Percentiles rank a stretch among this genome's conserved stretches.
These are phyloP conservation scores for Leptinotarsa lineolata DNA, from an alignment of 1,140 invertebrate species.

Conservation along the genomic window DNA sequence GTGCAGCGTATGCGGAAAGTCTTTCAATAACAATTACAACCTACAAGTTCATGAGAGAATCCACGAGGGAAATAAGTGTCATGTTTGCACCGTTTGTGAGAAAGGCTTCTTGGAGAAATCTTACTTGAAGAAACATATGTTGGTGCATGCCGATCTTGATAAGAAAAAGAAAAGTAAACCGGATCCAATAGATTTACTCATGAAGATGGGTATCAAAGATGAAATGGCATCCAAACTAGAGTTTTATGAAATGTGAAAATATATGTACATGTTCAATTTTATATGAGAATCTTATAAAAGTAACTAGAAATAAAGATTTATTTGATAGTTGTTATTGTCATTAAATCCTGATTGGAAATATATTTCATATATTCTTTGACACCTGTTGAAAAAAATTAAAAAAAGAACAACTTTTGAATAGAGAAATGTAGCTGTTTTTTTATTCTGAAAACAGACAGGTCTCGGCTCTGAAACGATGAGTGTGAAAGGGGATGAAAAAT, in stretches of 20 bases:
- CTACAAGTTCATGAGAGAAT: conserved; percentile 45
- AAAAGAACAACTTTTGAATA: too few relatives aligned
- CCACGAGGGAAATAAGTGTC: conserved; percentile 41
- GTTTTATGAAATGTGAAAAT: neutral
- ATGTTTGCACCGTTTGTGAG: conserved; percentile 38
- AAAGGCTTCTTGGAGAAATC: conserved; percentile 45
- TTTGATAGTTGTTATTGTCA: too few relatives aligned
- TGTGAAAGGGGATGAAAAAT: too few relatives aligned
- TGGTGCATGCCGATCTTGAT: conserved; percentile 41
- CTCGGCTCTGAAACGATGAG: too few relatives aligned
- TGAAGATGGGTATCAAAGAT: neutral
- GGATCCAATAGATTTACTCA: neutral
- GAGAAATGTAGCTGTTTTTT: too few relatives aligned
- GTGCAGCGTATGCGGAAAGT: conserved; percentile 68
- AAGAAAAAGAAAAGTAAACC: neutral
- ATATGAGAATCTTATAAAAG: too few relatives aligned
- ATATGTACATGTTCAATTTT: too few relatives aligned
- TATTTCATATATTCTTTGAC: too few relatives aligned
- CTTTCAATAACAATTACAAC: conserved; percentile 44
- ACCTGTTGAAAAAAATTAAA: too few relatives aligned
- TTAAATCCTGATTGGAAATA: too few relatives aligned
- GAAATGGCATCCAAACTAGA: neutral
- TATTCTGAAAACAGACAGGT: too few relatives aligned
- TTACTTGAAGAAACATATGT: conserved; percentile 44
- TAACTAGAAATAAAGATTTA: too few relatives aligned